A percentile compares a stretch with the other conserved stretches of the same genome.
These are phyloP conservation scores for Callocephalon fimbriatum DNA, from an alignment of 2,113 vertebrate species.

Conservation along the genomic window DNA sequence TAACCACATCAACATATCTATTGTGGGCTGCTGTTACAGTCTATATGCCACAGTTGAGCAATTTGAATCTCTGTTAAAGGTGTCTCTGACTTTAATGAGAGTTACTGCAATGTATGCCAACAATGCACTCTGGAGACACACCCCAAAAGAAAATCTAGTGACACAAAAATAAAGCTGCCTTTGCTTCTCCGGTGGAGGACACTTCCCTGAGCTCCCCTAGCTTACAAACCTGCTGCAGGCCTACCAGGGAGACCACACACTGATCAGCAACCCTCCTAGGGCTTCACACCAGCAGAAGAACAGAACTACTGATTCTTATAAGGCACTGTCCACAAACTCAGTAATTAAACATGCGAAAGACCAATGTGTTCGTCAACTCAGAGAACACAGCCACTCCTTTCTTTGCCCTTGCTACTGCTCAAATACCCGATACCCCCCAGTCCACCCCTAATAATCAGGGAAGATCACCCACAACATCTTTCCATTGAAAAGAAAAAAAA, in stretches of 20 bases:
- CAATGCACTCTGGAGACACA: background rate
- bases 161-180: background rate
- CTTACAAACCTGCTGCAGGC: background rate
- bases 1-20: conserved; percentile 15
- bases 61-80: conserved; percentile 2
- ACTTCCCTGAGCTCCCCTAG: background rate
- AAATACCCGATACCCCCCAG: background rate
- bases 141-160: background rate
- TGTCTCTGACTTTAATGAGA: conserved; percentile 21
- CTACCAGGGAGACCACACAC: background rate
- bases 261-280: background rate
- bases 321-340: background rate
- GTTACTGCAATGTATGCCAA: background rate
- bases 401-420: background rate
- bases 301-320: background rate
- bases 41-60: conserved; percentile 11
- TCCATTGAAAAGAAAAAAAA: background rate
- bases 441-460: background rate
- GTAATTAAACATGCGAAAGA: background rate
- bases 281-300: background rate
- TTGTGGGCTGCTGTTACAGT: background rate
- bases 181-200: background rate
- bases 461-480: background rate
- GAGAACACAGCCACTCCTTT: background rate
- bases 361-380: background rate